Conservation (phyloP, 2,888 invertebrate species). For the Torymus tubicola region DNA sequence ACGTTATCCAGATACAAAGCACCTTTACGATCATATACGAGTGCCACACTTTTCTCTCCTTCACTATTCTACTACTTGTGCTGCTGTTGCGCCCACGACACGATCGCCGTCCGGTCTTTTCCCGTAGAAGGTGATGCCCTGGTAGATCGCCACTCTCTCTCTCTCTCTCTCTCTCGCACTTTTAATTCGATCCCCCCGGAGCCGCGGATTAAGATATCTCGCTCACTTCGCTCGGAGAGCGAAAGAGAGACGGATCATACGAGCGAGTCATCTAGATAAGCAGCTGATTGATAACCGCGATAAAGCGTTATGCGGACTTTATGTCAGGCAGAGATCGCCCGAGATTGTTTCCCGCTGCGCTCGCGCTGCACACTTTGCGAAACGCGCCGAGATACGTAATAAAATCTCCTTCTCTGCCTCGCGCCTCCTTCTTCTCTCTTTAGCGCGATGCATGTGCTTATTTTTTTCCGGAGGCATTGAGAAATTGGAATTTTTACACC, state of each 20-base stretch:
- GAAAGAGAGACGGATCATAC: slow-evolving; percentile 61
- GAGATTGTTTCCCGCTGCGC: slow-evolving; percentile 55
- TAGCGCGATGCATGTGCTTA: background rate
- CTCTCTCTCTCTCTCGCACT: slow-evolving; percentile 22
- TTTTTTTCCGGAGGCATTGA: slow-evolving; percentile 31
- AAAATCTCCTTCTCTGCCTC: slow-evolving; percentile 1
- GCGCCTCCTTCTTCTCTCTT: background rate
- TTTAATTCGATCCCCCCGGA: slow-evolving; percentile 51
- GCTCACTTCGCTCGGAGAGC: slow-evolving; percentile 24
- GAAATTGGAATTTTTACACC: slow-evolving; percentile 30
- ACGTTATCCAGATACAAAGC: too few relatives aligned
- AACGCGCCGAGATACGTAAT: background rate
- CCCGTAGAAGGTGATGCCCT: slow-evolving; percentile 38
- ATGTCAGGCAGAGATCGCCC: slow-evolving; percentile 52
- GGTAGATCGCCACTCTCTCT: background rate
- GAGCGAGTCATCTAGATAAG: slow-evolving; percentile 57
- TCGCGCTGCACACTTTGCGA: background rate
- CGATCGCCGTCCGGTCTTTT: background rate
- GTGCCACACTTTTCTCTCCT: too few relatives aligned
- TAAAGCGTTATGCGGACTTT: slow-evolving; percentile 52
- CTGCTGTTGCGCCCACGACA: too few relatives aligned
- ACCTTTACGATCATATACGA: too few relatives aligned
- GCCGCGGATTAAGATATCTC: slow-evolving; percentile 64
- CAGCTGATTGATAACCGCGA: slow-evolving; percentile 56
- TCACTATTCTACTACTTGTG: too few relatives aligned